Conservation (phyloP, 2,888 invertebrate genomes). For the Tiphia femorata region DNA sequence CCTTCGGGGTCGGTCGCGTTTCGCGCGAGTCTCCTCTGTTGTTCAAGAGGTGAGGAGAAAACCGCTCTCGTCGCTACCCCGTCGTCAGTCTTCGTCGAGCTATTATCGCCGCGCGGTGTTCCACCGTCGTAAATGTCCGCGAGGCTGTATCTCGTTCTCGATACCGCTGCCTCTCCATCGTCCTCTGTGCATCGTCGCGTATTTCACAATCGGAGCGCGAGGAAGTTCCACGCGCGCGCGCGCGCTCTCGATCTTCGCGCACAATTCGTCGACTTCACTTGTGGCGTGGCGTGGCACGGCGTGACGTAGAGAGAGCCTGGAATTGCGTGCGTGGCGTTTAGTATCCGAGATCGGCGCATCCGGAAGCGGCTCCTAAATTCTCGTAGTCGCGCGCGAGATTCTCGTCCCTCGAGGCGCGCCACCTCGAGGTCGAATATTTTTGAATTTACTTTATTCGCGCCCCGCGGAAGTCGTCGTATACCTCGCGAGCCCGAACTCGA, state of each 20-base stretch:
- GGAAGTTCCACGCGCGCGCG: too few relatives aligned
- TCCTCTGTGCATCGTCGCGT: not conserved
- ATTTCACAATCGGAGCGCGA: too few relatives aligned
- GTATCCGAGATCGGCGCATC: slow-evolving; percentile 17
- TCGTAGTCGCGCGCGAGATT: too few relatives aligned
- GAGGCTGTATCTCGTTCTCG: not conserved
- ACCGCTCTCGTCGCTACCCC: too few relatives aligned
- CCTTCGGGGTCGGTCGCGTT: slow-evolving; percentile 61
- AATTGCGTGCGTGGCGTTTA: not conserved
- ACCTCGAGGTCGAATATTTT: too few relatives aligned
- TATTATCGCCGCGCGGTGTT: not conserved
- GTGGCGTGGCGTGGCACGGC: not conserved
- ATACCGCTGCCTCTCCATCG: not conserved
- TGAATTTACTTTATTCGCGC: too few relatives aligned
- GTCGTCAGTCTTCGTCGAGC: not conserved
- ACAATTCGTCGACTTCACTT: not conserved
- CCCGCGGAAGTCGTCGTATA: too few relatives aligned
- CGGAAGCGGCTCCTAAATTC: slow-evolving; percentile 17
- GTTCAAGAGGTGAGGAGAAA: slow-evolving; percentile 1
- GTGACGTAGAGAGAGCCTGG: too few relatives aligned
- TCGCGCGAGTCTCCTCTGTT: slow-evolving; percentile 34
- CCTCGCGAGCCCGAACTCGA: too few relatives aligned
- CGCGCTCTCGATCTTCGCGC: not conserved
- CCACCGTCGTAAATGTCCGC: not conserved
- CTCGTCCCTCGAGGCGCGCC: too few relatives aligned